Base-by-base conservation (phyloP, 1,140 invertebrate genomes). In the Panagrolaimus sp. region DNA sequence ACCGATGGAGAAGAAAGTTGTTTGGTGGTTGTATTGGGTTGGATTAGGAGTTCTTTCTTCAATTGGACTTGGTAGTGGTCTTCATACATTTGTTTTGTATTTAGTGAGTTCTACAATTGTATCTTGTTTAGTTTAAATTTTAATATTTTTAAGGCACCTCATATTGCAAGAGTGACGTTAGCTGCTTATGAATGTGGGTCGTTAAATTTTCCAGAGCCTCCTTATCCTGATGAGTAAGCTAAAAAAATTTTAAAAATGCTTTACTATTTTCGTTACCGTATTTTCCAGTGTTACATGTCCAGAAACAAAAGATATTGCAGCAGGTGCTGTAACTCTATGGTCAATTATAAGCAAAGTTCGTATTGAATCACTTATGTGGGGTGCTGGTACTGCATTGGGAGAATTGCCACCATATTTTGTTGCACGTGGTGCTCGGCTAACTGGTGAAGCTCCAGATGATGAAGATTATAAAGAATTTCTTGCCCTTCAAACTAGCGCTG, bases 71-170 rank as follows among this genome's bases (percentile, higher is more conserved):
- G 96, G 96, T 13, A 97, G 94, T 0, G 96, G 96, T 7, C 87
- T 98, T 27, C 96, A 99, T 84, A 99, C 96, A 64, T 99, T 99
- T 86, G 86, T 99, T 13, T 86, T 99, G 45, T 99, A 98, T 84
- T 85, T 98, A 74, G 94, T 95, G 42, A 42, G 57, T 57, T 51
- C 63, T 76, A 38, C 25, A 38, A 63, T 8, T 11, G 4, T 16
- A 9, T 73, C 74, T 57, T 74, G 11, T 11, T 11, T 16, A 57
- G 27, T 71, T 20, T 46, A 46, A 46, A 64, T 23, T 23, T 63
- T 20, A 66, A 1, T 23, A 62, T 62, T 45, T 48, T 69, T 51
- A 62, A 86, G 86, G 87, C 87, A 72, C 88, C 87, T 51, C 86
- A 87, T 78, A 88, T 89, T 74, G 87, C 87, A 57, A 73, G 90